Evolutionary conservation across 92 coral and sea anemone species (phyloP), one percentile per base, ranked within the genome.

Genomic region (Bergia sp.): DNA sequence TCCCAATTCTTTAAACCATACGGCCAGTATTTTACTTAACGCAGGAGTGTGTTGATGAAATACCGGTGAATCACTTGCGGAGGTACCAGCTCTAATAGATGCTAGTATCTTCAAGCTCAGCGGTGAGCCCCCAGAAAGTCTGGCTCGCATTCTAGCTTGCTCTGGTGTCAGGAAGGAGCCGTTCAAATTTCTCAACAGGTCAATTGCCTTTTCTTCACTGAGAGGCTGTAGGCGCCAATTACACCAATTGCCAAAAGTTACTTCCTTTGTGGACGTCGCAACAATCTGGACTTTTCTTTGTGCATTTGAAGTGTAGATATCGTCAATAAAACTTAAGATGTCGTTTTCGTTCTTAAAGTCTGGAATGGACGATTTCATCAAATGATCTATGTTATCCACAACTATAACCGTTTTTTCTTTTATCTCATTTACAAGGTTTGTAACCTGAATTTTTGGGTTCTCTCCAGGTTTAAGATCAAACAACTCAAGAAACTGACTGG

Each of bases 341-440:
- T 76, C 47, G 80, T 76, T 76, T 41, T 21, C 50, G 0, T 11
- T 76, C 29, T 43, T 40, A 13, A 39, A 41, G 49, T 76, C 47
- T 76, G 55, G 80, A n/a, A 1, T 15, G 9, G 80, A 76, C 49
- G 47, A 76, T 76, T 76, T 43, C 80, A 76, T 39, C 49, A 76
- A 76, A 0, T 76, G 44, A 41, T 76, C 49, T 41, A 76, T 76
- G 50, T 76, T 76, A 76, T 76, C 80, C 44, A 76, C 55, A 43
- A 76, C 39, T 76, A 76, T 76, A 76, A 76, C 80, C 4, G 80
- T 74, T 41, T 76, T 15, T 76, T 76, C 80, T 76, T 76, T 39
- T 38, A 76, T 16, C n/a, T 76, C 80, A 18, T 76, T 40, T 11
- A 43, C 80, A n/a, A 76, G 80, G 49, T 40, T 76, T 40, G 39